Base-by-base conservation (phyloP, 2,797 vertebrate genomes). In the Tadarida brasiliensis region DNA sequence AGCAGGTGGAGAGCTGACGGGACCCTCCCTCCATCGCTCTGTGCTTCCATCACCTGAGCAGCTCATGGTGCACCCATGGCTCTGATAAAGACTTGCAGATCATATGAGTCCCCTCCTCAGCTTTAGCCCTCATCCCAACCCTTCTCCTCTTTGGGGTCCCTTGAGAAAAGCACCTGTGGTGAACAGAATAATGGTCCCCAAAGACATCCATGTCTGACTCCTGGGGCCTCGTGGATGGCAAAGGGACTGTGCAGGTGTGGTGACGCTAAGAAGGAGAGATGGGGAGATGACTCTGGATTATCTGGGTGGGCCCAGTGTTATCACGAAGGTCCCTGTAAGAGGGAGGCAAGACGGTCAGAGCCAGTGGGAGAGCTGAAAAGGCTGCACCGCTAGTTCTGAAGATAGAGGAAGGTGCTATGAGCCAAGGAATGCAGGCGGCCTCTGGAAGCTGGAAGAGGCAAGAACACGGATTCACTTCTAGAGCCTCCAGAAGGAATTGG, bases 361-460 rank as follows among this genome's bases (percentile, higher is more conserved):
- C 30, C 14, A 2, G 12, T 14, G 19, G 30, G 44, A 30, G 12
- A 24, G 15, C 17, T 35, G 82, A 12, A 22, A 30, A 28, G n/a
- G 51, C 28, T 20, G 16, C 3, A 11, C 0, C 3, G 71, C 73
- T 44, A 35, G 49, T 19, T 70, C 35, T 15, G 17, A 17, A 65
- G 47, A 54, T 0, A 12, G 33, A 15, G 35, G 26, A 14, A 54
- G 51, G 65, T 7, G 7, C 17, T 2, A 3, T 5, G 47, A 67
- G 5, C 26, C 17, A 35, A 39, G 15, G n/a, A 6, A 24, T 1
- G 9, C 17, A 19, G 10, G n/a, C 0, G 5, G 17, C 73, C 17
- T 77, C 59, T 54, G 14, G 44, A 51, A 65, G 59, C 24, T 39
- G 24, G 47, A 30, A 74, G 24, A 67, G 47, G 22, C 16, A 19